Evolutionary conservation across 2,113 vertebrate genomes (phyloP).

Genomic region (Cyprinodon variegatus): DNA sequence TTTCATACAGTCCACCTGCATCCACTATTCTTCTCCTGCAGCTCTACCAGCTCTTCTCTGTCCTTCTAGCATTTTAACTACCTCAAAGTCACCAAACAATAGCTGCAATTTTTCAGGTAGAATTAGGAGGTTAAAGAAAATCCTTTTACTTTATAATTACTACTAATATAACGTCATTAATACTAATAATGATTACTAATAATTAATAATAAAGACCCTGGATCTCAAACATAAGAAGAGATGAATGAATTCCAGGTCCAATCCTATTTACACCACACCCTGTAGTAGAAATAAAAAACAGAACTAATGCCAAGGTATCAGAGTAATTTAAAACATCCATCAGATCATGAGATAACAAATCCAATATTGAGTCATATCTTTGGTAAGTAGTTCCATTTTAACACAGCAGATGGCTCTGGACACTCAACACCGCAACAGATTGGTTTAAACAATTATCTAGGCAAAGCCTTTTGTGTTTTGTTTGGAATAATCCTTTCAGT

Average conservation of each 20-base stretch:
- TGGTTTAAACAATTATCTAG: conserved; percentile 38
- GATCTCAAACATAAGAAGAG: conserved; percentile 26
- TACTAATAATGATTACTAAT: no score
- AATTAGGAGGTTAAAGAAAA: conserved; percentile 35
- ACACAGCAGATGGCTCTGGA: conserved; percentile 40
- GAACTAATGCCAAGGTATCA: conserved; percentile 11
- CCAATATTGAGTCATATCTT: conserved; percentile 24
- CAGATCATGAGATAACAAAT: conserved; percentile 16
- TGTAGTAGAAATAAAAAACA: conserved; percentile 40
- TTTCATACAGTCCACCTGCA: conserved; percentile 44
- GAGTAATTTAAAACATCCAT: conserved; percentile 33
- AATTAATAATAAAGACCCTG: conserved; percentile 15
- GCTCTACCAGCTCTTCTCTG: conserved; percentile 54
- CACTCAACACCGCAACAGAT: conserved; percentile 28
- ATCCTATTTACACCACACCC: conserved; percentile 43
- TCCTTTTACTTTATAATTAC: conserved; percentile 35
- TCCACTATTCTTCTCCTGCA: conserved; percentile 48
- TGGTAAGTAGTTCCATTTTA: conserved; percentile 32
- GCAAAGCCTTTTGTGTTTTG: conserved; percentile 17
- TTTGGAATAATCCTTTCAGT: conserved; percentile 35
- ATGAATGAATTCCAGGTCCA: conserved; percentile 36
- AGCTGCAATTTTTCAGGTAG: conserved; percentile 29
- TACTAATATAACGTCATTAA: no score
- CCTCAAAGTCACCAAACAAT: conserved; percentile 34
- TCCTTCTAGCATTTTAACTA: conserved; percentile 63